These are phyloP conservation scores for Drosophila paranaensis DNA, from an alignment of 2,888 invertebrate species.

Conservation along the genomic window DNA sequence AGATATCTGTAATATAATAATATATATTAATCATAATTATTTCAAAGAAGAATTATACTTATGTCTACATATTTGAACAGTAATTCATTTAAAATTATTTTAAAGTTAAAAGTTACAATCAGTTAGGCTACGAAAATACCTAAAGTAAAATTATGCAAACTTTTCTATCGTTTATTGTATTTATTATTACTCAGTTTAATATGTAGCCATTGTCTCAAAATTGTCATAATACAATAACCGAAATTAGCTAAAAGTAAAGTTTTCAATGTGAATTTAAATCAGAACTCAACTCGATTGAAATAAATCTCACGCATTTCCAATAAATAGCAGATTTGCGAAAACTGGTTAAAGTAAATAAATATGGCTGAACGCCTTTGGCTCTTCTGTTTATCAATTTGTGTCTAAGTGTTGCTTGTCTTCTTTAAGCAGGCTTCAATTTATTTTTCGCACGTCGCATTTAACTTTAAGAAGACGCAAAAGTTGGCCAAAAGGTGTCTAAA, in stretches of 20 bases:
- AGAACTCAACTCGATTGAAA: neutral
- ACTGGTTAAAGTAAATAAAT: conserved; percentile 9
- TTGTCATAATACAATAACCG: neutral
- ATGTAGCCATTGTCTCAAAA: neutral
- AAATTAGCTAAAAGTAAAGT: no score
- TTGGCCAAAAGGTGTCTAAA: conserved; percentile 45
- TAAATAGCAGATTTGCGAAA: neutral
- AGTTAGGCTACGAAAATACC: no score
- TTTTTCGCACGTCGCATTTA: conserved; percentile 36
- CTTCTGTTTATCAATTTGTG: conserved; percentile 19
- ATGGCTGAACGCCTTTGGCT: neutral
- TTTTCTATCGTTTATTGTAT: no score
- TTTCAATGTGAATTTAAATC: neutral
- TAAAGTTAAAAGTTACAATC: no score
- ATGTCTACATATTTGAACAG: no score
- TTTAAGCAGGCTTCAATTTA: conserved; percentile 20
- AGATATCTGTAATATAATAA: no score
- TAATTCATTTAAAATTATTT: no score
- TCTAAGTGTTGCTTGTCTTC: conserved; percentile 22
- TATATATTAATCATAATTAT: no score
- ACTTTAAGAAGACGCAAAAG: conserved; percentile 54
- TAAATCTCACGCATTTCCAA: neutral
- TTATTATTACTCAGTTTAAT: no score
- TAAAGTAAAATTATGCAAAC: no score
- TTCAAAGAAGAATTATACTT: no score